Conservation (phyloP, 2,113 vertebrate genomes). For the Oryzias woworae region DNA sequence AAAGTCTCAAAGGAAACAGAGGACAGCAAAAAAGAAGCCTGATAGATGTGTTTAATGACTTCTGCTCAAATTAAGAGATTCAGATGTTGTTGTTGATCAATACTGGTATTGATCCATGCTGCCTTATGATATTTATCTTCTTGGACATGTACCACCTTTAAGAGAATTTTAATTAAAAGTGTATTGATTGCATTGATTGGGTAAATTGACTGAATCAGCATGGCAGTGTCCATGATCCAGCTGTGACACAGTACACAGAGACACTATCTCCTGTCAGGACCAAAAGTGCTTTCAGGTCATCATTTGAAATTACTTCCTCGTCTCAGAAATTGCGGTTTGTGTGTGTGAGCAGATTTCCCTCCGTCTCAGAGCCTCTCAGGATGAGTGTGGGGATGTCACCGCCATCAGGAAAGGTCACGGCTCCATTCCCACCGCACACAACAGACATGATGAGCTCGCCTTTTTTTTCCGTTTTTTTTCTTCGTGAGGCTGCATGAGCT, state of each 20-base stretch:
- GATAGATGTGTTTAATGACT: conserved; percentile 2
- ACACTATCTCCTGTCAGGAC: neutral
- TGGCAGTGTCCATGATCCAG: conserved; percentile 6
- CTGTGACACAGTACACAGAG: conserved; percentile 1
- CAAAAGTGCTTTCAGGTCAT: conserved; percentile 11
- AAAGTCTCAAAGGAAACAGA: conserved; percentile 5
- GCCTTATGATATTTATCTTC: conserved; percentile 33
- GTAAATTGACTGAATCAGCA: conserved; percentile 35
- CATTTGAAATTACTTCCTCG: conserved; percentile 20
- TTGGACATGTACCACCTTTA: conserved; percentile 2
- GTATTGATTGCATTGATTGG: conserved; percentile 30
- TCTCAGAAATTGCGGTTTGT: conserved; percentile 7
- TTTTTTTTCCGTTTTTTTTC: neutral
- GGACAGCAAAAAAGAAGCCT: neutral
- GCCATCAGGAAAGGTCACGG: conserved; percentile 42
- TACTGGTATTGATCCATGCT: conserved; percentile 31
- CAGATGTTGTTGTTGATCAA: conserved; percentile 17
- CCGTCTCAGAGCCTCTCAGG: conserved; percentile 18
- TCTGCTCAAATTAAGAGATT: conserved; percentile 23
- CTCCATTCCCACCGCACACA: conserved; percentile 40
- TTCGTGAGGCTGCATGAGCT: conserved; percentile 30
- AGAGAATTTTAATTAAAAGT: conserved; percentile 41
- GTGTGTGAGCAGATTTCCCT: conserved; percentile 27
- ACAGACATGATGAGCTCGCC: conserved; percentile 35
- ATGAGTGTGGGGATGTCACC: conserved; percentile 34